These are phyloP conservation scores for Eubucco bourcierii DNA, from an alignment of 2,113 vertebrate genomes.

Conservation along the genomic window DNA sequence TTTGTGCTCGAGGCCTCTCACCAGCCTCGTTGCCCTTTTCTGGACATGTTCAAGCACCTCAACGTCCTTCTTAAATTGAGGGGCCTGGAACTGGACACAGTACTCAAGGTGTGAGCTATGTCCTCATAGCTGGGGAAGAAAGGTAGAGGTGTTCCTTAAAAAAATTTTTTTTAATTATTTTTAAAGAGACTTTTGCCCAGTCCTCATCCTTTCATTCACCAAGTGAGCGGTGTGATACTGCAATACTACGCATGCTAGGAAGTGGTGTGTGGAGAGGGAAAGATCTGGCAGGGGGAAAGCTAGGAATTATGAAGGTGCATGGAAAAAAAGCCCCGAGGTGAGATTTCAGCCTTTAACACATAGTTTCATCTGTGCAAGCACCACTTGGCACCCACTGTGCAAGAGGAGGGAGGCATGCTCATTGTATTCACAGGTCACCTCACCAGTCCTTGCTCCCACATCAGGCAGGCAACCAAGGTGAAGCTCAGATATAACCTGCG, in stretches of 20 bases:
- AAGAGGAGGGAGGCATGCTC: fast-evolving
- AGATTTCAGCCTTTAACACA: conserved; percentile 14
- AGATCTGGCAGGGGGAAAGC: background rate
- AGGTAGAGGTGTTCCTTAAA: background rate
- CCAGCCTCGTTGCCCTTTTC: too few relatives aligned
- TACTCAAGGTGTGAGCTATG: too few relatives aligned
- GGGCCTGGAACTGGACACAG: too few relatives aligned
- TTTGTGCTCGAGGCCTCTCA: too few relatives aligned
- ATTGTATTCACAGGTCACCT: background rate
- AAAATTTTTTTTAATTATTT: too few relatives aligned
- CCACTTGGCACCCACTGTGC: fast-evolving
- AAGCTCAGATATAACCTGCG: fast-evolving
- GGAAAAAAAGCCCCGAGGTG: background rate
- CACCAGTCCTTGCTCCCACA: fast-evolving
- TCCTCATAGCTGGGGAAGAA: background rate
- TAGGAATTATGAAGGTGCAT: background rate
- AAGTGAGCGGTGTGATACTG: background rate
- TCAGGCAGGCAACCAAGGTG: background rate
- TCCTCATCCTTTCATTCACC: background rate
- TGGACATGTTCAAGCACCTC: too few relatives aligned
- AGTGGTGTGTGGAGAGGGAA: background rate
- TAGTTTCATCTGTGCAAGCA: background rate
- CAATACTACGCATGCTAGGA: background rate
- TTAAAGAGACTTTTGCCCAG: background rate
- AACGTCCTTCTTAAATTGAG: too few relatives aligned